A percentile compares a stretch with the other conserved stretches of the same genome.
Conservation (phyloP, 2,888 invertebrate species). For the Sinelater perroti region DNA sequence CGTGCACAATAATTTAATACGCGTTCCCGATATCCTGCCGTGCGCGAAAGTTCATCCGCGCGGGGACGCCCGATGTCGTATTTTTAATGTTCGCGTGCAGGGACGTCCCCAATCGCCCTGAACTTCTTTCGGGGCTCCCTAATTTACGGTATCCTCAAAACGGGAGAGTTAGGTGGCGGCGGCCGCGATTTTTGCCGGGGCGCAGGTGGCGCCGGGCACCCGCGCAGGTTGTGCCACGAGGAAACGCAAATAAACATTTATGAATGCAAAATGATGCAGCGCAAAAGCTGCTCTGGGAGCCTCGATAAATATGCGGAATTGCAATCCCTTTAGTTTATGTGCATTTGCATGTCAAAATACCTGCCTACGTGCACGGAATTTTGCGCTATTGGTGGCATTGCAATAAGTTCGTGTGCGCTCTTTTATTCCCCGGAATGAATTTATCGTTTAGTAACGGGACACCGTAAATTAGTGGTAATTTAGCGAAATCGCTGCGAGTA, state of each 20-base stretch:
- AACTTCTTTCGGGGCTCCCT: constrained; percentile 25
- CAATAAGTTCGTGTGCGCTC: constrained; percentile 2
- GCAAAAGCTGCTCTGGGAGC: constrained; percentile 34
- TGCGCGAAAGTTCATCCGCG: constrained; percentile 29
- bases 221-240: constrained; percentile 33
- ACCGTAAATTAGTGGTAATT: no score
- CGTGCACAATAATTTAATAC: constrained; percentile 36
- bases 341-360: constrained; percentile 38
- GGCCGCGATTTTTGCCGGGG: constrained; percentile 28
- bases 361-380: constrained; percentile 34
- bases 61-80: constrained; percentile 23
- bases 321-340: constrained; percentile 39
- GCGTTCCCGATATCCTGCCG: constrained; percentile 30
- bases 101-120: constrained; percentile 18
- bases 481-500: no score
- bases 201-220: constrained; percentile 35
- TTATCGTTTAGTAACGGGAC: no score
- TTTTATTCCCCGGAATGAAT: constrained; percentile 13
- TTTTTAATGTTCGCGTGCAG: constrained; percentile 30
- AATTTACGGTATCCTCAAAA: constrained; percentile 15
- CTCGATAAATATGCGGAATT: constrained; percentile 37
- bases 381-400: constrained; percentile 27
- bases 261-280: constrained; percentile 39
- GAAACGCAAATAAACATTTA: constrained; percentile 39
- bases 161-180: neutral